These are phyloP conservation scores for Macrostomum lignano DNA, from an alignment of 1,140 invertebrate genomes.

Conservation along the genomic window DNA sequence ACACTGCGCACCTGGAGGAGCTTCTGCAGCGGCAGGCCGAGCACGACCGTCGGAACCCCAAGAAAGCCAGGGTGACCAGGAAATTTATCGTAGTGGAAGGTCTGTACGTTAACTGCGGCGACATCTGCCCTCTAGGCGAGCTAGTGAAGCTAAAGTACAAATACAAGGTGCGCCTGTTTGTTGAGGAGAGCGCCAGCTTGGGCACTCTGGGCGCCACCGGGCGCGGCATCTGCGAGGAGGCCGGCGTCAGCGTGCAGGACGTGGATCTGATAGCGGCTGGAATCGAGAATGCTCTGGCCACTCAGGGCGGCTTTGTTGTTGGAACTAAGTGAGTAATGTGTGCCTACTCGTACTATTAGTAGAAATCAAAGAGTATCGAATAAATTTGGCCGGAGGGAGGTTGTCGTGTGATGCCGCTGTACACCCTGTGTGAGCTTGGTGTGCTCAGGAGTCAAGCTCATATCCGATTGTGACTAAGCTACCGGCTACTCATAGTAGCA, in stretches of 20 bases:
- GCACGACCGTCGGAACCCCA: conserved; percentile 40
- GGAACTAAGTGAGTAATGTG: background rate
- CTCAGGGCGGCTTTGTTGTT: conserved; percentile 12
- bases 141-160: conserved; percentile 50
- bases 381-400: conserved; percentile 5
- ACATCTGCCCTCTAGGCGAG: conserved; percentile 54
- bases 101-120: conserved; percentile 61
- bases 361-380: conserved; percentile 3
- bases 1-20: conserved; percentile 48
- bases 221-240: conserved; percentile 55
- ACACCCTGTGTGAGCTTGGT: no score
- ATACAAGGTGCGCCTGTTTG: conserved; percentile 63
- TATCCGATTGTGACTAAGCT: no score
- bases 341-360: background rate
- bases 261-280: conserved; percentile 42
- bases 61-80: conserved; percentile 41
- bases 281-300: conserved; percentile 55
- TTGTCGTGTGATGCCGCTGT: no score
- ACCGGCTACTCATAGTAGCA: no score
- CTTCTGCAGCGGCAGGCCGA: conserved; percentile 41
- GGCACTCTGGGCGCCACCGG: conserved; percentile 56
- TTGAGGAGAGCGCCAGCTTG: conserved; percentile 75
- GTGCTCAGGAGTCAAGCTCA: no score
- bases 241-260: conserved; percentile 38
- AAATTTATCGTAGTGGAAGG: conserved; percentile 71